Conservation (phyloP, 2,888 invertebrate species). For the Nemurella pictetii region DNA sequence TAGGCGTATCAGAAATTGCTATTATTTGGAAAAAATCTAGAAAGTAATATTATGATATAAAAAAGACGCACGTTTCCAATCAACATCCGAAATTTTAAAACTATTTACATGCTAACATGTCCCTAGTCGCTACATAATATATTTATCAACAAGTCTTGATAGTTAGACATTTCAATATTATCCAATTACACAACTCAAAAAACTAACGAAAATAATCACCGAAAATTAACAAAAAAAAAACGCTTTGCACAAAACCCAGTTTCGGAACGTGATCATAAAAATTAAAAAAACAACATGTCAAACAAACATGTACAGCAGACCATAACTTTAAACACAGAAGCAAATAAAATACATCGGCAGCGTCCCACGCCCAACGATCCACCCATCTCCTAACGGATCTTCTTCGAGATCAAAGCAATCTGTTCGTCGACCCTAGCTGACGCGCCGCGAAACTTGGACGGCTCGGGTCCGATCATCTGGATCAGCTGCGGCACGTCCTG, state of each 20-base stretch:
- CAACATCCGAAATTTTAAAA: no score
- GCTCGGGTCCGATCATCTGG: slow-evolving; percentile 88
- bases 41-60: background rate
- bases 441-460: slow-evolving; percentile 77
- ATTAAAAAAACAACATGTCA: background rate
- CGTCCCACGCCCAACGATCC: no score
- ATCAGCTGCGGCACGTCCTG: slow-evolving; percentile 86
- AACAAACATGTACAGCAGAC: background rate
- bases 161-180: no score
- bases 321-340: no score
- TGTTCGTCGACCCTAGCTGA: slow-evolving; percentile 80
- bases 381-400: slow-evolving; percentile 61
- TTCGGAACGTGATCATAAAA: background rate
- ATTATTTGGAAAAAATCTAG: background rate
- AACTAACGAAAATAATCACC: no score
- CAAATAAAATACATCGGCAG: no score
- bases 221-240: background rate
- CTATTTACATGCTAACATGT: no score
- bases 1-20: background rate
- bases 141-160: background rate
- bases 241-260: background rate
- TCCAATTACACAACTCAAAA: no score
- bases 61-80: background rate
- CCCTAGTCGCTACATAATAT: background rate
- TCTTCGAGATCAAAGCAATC: slow-evolving; percentile 71